These are phyloP conservation scores for Lanius collurio DNA, from an alignment of 2,113 vertebrate genomes.

Conservation along the genomic window DNA sequence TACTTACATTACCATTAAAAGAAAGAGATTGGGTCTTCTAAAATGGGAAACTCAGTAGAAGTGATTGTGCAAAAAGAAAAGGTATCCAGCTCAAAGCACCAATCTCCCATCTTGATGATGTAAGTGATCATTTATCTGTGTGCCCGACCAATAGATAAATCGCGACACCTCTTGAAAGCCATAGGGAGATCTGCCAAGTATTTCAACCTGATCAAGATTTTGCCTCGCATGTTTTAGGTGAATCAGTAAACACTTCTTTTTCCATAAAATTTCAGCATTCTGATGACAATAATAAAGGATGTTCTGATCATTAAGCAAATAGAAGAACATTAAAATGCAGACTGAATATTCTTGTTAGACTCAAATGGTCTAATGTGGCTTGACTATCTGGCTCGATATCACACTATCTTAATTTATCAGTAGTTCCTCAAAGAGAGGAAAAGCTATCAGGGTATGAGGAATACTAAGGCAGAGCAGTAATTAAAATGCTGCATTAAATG, in stretches of 20 bases:
- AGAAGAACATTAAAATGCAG: slow-evolving; percentile 31
- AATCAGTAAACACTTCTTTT: not conserved
- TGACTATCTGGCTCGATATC: not conserved
- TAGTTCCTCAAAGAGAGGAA: not conserved
- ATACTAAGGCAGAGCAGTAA: not conserved
- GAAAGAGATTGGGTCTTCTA: not conserved
- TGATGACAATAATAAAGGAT: not conserved
- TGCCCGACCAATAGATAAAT: not conserved
- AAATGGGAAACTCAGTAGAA: not conserved
- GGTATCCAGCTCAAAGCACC: not conserved
- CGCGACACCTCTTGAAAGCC: not conserved
- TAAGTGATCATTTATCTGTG: not conserved
- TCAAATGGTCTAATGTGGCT: not conserved
- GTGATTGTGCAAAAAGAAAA: not conserved
- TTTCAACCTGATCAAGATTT: not conserved
- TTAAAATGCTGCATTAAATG: not conserved
- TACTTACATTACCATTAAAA: not conserved
- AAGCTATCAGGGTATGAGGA: not conserved
- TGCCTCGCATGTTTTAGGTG: not conserved
- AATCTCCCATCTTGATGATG: not conserved
- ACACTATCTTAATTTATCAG: not conserved
- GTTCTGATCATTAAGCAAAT: not conserved
- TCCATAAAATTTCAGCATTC: not conserved
- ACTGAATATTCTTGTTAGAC: not conserved
- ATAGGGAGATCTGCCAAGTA: not conserved